Evolutionary conservation across 2,888 invertebrate species (phyloP), one percentile per base, ranked within the genome.

Genomic region (Apodemia hepburni): DNA sequence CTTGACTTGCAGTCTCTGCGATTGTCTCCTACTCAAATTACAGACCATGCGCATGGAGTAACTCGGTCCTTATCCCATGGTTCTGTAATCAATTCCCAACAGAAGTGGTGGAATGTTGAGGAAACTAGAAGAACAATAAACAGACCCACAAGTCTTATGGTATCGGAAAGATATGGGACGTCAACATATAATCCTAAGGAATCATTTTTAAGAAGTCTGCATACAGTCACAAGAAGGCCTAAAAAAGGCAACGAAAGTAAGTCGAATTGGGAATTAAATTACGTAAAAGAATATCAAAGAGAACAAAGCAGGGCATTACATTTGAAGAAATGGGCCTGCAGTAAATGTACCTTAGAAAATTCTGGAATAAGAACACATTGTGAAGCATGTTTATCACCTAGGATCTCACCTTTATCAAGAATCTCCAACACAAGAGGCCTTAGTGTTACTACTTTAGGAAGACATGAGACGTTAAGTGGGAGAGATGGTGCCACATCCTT

Each of bases 341-440:
- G 93, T 71, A 93, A 95, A 73, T 97, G 97, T 78, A 97, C 97
- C 0, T 83, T 96, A 45, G 93, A 95, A 70, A 97, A 97, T 84
- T 92, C 93, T 61, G 93, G 93, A 0, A 92, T 93, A 35, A 89
- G 93, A 66, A 93, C 93, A 7, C 92, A 94, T 66, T 97, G 97
- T 80, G 95, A 95, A 73, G 95, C 96, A 0, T 97, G 97, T 74
- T 93, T 96, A 71, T 93, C 95, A 0, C 96, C 96, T 0, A 87
- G 93, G 70, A 89, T 89, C 7, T 83, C 82, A 4, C 84, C 83
- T 0, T 64, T 89, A 29, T 75, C 90, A 0, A 76, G 89, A 60
- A 79, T 87, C 54, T 81, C 90, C 1, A 90, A 87, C 57, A 77
- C 90, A 0, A 77, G 88, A 70, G 90, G 90, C 2, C 70, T 91